A percentile compares a stretch with the other conserved stretches of the same genome.
These are phyloP conservation scores for Tokudaia muenninki DNA, from an alignment of 2,797 vertebrate genomes.

Conservation along the genomic window DNA sequence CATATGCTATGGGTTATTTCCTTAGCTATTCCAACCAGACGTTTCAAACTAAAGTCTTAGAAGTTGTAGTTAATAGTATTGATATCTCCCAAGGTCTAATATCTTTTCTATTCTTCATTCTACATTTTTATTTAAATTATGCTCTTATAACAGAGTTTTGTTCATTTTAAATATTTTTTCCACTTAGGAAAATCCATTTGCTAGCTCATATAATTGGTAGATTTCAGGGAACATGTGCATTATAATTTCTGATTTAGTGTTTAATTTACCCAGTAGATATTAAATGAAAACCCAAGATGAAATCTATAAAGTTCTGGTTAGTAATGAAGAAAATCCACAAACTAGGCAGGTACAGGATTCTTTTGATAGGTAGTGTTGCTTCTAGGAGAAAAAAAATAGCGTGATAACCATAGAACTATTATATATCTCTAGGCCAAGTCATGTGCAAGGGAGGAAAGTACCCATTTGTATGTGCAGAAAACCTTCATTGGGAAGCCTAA, in stretches of 20 bases:
- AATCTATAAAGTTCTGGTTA: background rate
- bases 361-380: accelerated
- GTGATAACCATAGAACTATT: background rate
- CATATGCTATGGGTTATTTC: background rate
- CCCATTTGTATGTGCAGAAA: too few species aligned
- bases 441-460: background rate
- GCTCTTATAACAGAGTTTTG: background rate
- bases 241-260: background rate
- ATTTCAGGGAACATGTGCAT: background rate
- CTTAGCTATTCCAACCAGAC: background rate
- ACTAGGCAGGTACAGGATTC: background rate
- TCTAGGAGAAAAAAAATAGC: background rate
- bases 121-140: background rate
- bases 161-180: background rate
- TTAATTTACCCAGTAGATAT: background rate
- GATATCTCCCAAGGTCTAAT: background rate
- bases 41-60: background rate
- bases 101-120: background rate
- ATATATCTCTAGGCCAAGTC: background rate
- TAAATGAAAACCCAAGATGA: background rate
- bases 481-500: background rate
- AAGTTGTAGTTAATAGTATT: background rate
- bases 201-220: background rate
- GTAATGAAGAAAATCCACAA: background rate
- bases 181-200: background rate